phyloP scores from a whole-genome alignment of 2,797 vertebrate genomes.

The Enteromius afrohamiltoni region DNA sequence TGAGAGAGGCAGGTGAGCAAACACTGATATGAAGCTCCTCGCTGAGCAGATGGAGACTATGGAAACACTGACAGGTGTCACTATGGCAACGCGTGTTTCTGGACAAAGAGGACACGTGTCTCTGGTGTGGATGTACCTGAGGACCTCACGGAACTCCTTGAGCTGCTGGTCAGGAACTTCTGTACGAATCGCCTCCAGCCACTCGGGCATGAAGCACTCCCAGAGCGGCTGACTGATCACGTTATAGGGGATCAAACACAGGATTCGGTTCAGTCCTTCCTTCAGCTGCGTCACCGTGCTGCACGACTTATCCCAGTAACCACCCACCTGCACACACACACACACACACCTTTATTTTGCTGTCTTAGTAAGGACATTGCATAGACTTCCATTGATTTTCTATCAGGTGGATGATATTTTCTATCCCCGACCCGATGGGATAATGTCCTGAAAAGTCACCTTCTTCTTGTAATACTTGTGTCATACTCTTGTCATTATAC shows the following conservation, averaged over 20 bases:
- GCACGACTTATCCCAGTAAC: conserved; percentile 98
- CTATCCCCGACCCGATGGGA: no score
- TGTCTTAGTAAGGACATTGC: no score
- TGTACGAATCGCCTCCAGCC: conserved; percentile 94
- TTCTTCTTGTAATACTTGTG: no score
- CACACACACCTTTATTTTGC: no score
- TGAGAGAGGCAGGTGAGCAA: neutral
- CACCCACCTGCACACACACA: conserved; percentile 86
- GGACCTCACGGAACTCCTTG: conserved; percentile 96
- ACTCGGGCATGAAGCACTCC: conserved; percentile 99
- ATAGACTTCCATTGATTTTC: no score
- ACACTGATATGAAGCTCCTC: neutral
- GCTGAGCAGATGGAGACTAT: neutral
- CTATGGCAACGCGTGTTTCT: neutral
- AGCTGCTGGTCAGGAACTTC: conserved; percentile 95
- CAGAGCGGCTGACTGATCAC: conserved; percentile 96
- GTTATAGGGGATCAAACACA: conserved; percentile 98
- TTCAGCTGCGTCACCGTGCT: conserved; percentile 95
- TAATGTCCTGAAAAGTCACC: no score
- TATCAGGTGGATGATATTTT: no score
- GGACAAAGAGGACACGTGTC: neutral
- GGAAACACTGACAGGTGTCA: neutral
- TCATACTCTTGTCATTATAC: no score
- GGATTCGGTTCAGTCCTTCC: conserved; percentile 95
- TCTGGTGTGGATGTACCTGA: conserved; percentile 83